Evolutionary conservation across 2,113 vertebrate species (phyloP).

Genomic region (Tautogolabrus adspersus): DNA sequence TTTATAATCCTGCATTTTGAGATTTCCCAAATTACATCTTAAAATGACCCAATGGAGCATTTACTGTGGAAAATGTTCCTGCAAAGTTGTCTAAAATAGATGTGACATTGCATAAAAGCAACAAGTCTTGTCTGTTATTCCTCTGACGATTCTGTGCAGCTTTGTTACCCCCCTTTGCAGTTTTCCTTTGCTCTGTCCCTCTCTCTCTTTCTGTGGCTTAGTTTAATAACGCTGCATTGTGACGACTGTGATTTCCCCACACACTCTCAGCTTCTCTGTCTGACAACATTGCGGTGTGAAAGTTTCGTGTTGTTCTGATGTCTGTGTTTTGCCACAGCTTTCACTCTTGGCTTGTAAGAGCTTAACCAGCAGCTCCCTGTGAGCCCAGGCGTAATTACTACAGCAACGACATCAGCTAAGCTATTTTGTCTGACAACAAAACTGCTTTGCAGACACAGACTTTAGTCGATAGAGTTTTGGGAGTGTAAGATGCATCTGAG

Average conservation of each 20-base stretch:
- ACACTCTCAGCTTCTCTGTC: conserved; percentile 17
- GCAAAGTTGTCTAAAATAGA: conserved; percentile 3
- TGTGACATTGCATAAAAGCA: conserved; percentile 12
- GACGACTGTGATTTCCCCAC: conserved; percentile 48
- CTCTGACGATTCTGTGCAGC: conserved; percentile 1
- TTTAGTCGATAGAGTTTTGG: conserved; percentile 27
- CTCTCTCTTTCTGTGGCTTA: conserved; percentile 4
- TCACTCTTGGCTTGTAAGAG: conserved; percentile 61
- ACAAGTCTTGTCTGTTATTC: conserved; percentile 32
- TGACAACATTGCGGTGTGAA: conserved; percentile 41
- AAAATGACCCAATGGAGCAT: not conserved
- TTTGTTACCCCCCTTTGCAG: conserved; percentile 24
- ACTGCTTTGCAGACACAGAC: conserved; percentile 57
- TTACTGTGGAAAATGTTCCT: conserved; percentile 4
- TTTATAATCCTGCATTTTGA: too few species aligned
- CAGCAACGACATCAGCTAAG: conserved; percentile 56
- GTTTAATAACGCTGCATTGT: conserved; percentile 57
- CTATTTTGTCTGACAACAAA: conserved; percentile 72
- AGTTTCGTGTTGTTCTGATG: conserved; percentile 61
- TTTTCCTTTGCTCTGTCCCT: conserved; percentile 13
- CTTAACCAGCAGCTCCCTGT: conserved; percentile 66
- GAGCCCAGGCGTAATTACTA: conserved; percentile 72
- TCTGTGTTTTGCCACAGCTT: conserved; percentile 63
- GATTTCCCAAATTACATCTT: not conserved
- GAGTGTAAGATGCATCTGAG: not conserved